Evolutionary conservation across 2,888 invertebrate species (phyloP), one percentile per base, ranked within the genome.

Genomic region (Perizoma flavofasciatum): DNA sequence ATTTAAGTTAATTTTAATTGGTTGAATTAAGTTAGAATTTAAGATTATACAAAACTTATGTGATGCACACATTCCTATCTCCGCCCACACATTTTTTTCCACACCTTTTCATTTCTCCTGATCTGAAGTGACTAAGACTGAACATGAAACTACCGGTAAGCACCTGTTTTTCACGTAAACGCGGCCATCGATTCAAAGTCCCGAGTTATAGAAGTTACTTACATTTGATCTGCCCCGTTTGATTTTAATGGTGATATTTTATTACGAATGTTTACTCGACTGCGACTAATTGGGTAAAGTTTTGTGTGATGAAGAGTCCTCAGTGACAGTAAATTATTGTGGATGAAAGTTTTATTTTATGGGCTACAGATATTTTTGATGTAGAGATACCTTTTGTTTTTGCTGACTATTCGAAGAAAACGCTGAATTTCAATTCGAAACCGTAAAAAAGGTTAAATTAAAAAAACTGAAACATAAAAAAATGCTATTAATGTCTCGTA

Each of bases 171-270:
- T 1, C n/a, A 7, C 5, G 35, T 51, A 37, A 55, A 49, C n/a
- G 43, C 40, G 7, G 10, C 71, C 60, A 68, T 72, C 79, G 73
- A 77, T 73, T 47, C 53, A 49, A 61, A 61, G 53, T 54, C 57
- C 48, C 58, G 58, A 55, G 37, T 55, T 51, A 59, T 47, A 37
- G 49, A 51, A 33, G 65, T 61, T 79, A 82, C 77, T 81, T 72
- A 61, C 83, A 75, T 85, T 83, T 79, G 86, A 81, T 76, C 77
- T 81, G 85, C 75, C 80, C 79, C 76, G 83, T 77, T 85, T 77
- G 75, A 75, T 82, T 83, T 84, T 84, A 85, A 85, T 78, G 78
- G 81, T 68, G 71, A 63, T 72, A 77, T 79, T 82, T 81, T 77
- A 81, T 78, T 79, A 61, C 66, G 55, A 61, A 51, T 59, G 58